These are phyloP conservation scores for Lonchura striata DNA, from an alignment of 2,113 vertebrate genomes.

Conservation along the genomic window DNA sequence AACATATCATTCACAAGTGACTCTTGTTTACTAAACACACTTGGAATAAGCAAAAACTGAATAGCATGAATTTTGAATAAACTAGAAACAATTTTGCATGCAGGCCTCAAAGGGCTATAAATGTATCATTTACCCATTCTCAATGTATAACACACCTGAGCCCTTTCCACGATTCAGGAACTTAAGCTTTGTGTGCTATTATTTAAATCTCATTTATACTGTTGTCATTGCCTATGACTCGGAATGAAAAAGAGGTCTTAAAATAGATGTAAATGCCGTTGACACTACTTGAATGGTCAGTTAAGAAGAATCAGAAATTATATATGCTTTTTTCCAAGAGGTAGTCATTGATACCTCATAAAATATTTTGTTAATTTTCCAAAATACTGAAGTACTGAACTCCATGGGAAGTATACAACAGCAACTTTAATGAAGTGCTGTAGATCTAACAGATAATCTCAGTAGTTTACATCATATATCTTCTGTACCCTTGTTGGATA, in stretches of 20 bases:
- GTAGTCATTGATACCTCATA: not conserved
- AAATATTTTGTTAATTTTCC: not conserved
- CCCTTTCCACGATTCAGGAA: not conserved
- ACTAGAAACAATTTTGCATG: not conserved
- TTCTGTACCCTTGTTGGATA: not conserved
- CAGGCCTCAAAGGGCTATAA: not conserved
- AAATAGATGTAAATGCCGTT: not conserved
- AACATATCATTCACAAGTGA: conserved; percentile 68
- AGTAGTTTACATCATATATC: not conserved
- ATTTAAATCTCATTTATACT: not conserved
- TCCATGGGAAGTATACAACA: not conserved
- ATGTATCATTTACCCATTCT: not conserved
- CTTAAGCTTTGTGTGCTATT: not conserved
- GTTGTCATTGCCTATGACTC: not conserved
- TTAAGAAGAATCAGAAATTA: not conserved
- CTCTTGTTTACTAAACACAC: conserved; percentile 68
- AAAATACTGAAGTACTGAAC: not conserved
- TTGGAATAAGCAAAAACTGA: conserved; percentile 44
- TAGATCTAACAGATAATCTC: not conserved
- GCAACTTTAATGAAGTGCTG: not conserved
- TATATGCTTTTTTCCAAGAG: not conserved
- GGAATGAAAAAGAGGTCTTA: not conserved
- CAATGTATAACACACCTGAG: not conserved
- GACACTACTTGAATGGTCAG: not conserved
- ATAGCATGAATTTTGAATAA: conserved; percentile 32